Evolutionary conservation across 1,140 invertebrate genomes (phyloP), one percentile per base, ranked within the genome.

Genomic region (Aradophagus sp.): DNA sequence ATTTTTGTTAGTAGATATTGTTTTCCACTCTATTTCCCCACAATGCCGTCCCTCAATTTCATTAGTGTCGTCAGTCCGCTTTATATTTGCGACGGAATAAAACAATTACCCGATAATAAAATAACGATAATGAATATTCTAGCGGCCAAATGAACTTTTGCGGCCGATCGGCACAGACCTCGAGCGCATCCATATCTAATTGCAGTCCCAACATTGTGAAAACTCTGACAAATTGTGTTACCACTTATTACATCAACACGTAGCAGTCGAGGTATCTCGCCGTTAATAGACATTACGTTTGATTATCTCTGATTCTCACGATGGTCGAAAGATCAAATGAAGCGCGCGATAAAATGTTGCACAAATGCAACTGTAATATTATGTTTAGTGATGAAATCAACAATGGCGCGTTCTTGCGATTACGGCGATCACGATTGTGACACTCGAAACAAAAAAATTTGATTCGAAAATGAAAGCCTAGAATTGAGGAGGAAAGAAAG

Each of bases 311-410:
- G 39, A 39, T 65, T 55, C 35, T 48, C 13, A 44, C 16, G 35
- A 29, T 32, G 11, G 11, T 42, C 16, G 19, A 39, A n/a, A 69
- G 66, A 48, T 69, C 27, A 50, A 56, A 59, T 29, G 11, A 39
- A 59, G 17, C 19, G 13, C 29, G 55, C 55, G 41, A 59, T 68
- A 59, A 68, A 59, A 47, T 47, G 44, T 68, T 68, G 55, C 55
- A 68, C 5, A 68, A 53, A 61, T 34, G 10, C 13, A 19, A 32
- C 14, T 59, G 32, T 42, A 42, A 56, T 55, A 68, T 48, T 52
- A 69, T 20, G 19, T 47, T 32, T 47, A 11, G 13, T 69, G 32
- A 62, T 12, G 36, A 50, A 62, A 69, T 14, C 45, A 29, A 63
- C 52, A 63, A 65, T 53, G 31, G 31, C 53, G 38, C 29, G 19